phyloP scores from a whole-genome alignment of 2,113 vertebrate species.

The Puffinus mauretanicus region DNA sequence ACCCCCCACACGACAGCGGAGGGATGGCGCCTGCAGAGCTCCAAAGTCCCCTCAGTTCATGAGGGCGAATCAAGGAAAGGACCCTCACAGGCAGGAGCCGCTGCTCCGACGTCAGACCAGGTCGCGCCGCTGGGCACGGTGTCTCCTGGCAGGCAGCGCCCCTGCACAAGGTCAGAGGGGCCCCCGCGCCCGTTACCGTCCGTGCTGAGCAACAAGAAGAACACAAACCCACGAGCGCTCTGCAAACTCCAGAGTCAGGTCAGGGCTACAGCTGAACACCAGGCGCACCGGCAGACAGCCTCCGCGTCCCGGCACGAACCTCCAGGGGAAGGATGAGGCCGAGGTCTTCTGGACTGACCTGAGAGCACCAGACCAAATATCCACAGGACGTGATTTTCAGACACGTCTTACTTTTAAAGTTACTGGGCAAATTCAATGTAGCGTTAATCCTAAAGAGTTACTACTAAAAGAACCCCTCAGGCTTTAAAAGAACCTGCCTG shows the following conservation, averaged over 20 bases:
- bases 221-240: background rate
- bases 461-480: background rate
- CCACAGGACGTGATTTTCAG: fast-evolving
- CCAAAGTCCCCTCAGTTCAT: background rate
- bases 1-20: background rate
- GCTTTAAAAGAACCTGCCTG: background rate
- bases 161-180: background rate
- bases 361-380: too few relatives aligned
- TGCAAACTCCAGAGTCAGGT: background rate
- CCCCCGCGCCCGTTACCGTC: too few relatives aligned
- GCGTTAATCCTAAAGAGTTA: background rate
- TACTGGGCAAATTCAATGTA: too few relatives aligned
- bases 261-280: background rate
- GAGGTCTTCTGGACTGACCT: fast-evolving
- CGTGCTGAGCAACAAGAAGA: background rate
- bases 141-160: too few relatives aligned
- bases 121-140: too few relatives aligned
- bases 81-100: background rate
- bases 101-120: fast-evolving
- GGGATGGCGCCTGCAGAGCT: background rate
- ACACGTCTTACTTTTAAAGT: background rate
- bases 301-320: background rate
- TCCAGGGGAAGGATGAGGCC: background rate
- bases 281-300: fast-evolving
- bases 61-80: too few relatives aligned